Evolutionary conservation across 2,888 invertebrate genomes (phyloP).

Genomic region (Hanleya hanleyi): DNA sequence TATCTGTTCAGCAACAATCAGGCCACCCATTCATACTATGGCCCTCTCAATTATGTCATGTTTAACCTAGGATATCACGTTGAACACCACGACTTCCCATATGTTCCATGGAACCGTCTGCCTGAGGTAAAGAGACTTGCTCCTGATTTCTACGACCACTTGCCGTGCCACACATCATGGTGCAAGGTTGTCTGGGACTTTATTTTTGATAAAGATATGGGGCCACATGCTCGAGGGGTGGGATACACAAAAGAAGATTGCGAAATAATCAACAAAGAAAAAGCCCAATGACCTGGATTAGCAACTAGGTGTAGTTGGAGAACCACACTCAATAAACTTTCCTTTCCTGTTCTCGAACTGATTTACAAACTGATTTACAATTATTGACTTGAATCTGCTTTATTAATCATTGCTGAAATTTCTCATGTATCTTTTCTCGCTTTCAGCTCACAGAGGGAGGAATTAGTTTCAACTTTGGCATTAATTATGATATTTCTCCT

Average conservation of each 20-base stretch:
- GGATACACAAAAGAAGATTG: constrained; percentile 59
- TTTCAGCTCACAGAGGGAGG: too few species aligned
- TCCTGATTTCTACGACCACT: constrained; percentile 92
- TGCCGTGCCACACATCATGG: constrained; percentile 98
- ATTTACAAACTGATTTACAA: too few species aligned
- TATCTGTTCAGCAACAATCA: constrained; percentile 68
- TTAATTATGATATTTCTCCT: too few species aligned
- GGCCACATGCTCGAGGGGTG: constrained; percentile 90
- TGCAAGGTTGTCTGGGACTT: constrained; percentile 94
- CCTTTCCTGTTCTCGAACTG: too few species aligned
- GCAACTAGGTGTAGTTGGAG: too few species aligned
- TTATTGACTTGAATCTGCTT: too few species aligned
- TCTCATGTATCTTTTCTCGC: too few species aligned
- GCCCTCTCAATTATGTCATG: constrained; percentile 70
- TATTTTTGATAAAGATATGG: constrained; percentile 94
- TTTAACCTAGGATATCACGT: constrained; percentile 73
- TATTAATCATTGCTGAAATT: too few species aligned
- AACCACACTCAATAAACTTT: too few species aligned
- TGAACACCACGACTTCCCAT: constrained; percentile 74
- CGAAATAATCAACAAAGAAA: too few species aligned
- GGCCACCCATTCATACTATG: constrained; percentile 72
- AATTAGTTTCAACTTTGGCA: too few species aligned
- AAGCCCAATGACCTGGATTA: too few species aligned
- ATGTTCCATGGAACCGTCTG: constrained; percentile 69
- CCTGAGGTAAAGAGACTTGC: constrained; percentile 77